Conservation (phyloP, 2,888 invertebrate species). For the Rhingia campestris region DNA sequence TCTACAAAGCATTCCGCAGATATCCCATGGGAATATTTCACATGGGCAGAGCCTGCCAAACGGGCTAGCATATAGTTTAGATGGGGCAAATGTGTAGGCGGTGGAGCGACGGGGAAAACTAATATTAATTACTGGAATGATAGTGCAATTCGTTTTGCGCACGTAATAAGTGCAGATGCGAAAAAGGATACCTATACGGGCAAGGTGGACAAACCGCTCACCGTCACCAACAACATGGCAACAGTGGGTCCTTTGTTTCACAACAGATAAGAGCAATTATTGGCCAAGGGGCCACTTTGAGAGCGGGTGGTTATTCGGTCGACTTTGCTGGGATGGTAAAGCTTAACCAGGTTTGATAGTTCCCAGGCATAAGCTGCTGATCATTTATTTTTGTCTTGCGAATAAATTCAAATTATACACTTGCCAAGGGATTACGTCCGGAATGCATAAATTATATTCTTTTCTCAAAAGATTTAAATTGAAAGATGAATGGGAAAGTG, state of each 20-base stretch:
- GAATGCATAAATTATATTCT: too few species aligned
- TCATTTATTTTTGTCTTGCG: too few species aligned
- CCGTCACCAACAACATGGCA: constrained; percentile 22
- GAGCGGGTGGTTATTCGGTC: too few species aligned
- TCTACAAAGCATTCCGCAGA: constrained; percentile 31
- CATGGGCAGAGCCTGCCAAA: background rate
- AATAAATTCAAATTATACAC: too few species aligned
- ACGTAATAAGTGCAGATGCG: constrained; percentile 52
- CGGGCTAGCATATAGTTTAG: constrained; percentile 26
- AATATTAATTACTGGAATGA: constrained; percentile 74
- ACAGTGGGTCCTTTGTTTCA: constrained; percentile 50
- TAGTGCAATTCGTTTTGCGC: constrained; percentile 67
- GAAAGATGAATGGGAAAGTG: too few species aligned
- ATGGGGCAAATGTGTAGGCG: background rate
- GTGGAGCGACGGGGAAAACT: constrained; percentile 40
- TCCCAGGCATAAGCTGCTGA: too few species aligned
- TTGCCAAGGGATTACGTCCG: too few species aligned
- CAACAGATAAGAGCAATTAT: constrained; percentile 69
- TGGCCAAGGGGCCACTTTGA: constrained; percentile 27
- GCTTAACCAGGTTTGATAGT: too few species aligned
- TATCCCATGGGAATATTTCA: constrained; percentile 21
- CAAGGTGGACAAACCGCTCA: constrained; percentile 10
- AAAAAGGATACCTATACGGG: background rate
- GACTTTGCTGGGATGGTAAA: too few species aligned
- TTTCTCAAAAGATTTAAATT: too few species aligned